These are phyloP conservation scores for Xestia rhomboidea DNA, from an alignment of 2,888 invertebrate genomes.

Conservation along the genomic window DNA sequence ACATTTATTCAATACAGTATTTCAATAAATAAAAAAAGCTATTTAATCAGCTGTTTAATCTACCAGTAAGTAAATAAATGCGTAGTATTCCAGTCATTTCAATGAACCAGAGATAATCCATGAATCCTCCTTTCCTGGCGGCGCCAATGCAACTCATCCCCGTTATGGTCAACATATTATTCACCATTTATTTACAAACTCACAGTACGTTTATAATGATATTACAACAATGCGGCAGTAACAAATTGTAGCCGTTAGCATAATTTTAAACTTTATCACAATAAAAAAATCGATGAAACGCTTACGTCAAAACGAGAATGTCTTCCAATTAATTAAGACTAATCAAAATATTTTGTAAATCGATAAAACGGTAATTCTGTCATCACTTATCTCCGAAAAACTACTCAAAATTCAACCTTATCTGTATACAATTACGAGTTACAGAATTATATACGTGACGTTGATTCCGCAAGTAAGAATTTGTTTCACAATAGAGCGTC, in stretches of 20 bases:
- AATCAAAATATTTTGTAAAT: slow-evolving; percentile 58
- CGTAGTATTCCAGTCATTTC: neutral
- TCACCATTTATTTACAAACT: slow-evolving; percentile 43
- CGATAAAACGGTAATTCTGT: slow-evolving; percentile 47
- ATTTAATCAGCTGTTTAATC: slow-evolving; percentile 2
- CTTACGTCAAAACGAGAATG: slow-evolving; percentile 58
- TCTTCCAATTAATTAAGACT: slow-evolving; percentile 55
- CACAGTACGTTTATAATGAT: slow-evolving; percentile 31
- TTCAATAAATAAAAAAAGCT: neutral
- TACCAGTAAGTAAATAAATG: slow-evolving; percentile 12
- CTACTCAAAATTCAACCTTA: slow-evolving; percentile 56
- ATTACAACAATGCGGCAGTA: slow-evolving; percentile 48
- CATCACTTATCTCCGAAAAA: slow-evolving; percentile 12
- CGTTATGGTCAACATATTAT: slow-evolving; percentile 43
- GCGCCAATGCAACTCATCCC: slow-evolving; percentile 35
- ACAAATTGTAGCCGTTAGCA: slow-evolving; percentile 48
- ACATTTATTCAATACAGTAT: slow-evolving; percentile 4
- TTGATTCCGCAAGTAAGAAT: slow-evolving; percentile 61
- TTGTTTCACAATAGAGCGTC: slow-evolving; percentile 77
- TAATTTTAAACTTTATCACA: slow-evolving; percentile 50
- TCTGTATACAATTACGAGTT: slow-evolving; percentile 38
- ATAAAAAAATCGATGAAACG: slow-evolving; percentile 47
- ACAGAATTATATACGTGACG: slow-evolving; percentile 35
- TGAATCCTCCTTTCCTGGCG: slow-evolving; percentile 6
- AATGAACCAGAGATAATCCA: slow-evolving; percentile 5